Conservation (phyloP, 2,113 vertebrate species). For the Pundamilia nyererei region DNA sequence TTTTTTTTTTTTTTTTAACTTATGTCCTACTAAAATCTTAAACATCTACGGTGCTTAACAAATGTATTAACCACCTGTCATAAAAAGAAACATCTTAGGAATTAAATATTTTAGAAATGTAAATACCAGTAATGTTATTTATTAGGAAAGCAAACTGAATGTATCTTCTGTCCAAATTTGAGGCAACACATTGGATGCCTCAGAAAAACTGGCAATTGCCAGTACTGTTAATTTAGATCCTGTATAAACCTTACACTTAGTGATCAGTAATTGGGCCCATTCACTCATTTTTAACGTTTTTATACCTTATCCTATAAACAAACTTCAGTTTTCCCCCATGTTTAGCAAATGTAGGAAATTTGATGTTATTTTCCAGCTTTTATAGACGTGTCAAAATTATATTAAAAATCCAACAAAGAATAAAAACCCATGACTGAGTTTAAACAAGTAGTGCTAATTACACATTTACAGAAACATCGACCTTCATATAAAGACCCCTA, state of each 20-base stretch:
- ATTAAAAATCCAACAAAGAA: background rate
- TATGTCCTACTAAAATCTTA: background rate
- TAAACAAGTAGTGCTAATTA: background rate
- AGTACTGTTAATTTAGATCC: background rate
- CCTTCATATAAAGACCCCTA: background rate
- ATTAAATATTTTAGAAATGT: background rate
- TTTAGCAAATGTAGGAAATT: background rate
- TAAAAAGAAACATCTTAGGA: background rate
- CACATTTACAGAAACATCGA: background rate
- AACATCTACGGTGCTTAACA: background rate
- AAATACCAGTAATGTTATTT: background rate
- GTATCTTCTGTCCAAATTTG: background rate
- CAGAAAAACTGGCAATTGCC: background rate
- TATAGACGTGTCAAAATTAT: background rate
- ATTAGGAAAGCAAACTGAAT: background rate
- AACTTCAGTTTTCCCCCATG: background rate
- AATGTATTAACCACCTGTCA: background rate
- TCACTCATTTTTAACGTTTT: background rate
- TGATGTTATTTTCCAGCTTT: background rate
- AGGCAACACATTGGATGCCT: background rate
- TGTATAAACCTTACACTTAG: background rate
- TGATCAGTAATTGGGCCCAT: background rate
- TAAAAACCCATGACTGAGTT: background rate
- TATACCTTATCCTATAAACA: background rate
- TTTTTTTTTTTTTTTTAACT: background rate